A percentile compares a stretch with the other conserved stretches of the same genome.
These are phyloP conservation scores for Istiophorus platypterus DNA, from an alignment of 2,113 vertebrate genomes.

Conservation along the genomic window DNA sequence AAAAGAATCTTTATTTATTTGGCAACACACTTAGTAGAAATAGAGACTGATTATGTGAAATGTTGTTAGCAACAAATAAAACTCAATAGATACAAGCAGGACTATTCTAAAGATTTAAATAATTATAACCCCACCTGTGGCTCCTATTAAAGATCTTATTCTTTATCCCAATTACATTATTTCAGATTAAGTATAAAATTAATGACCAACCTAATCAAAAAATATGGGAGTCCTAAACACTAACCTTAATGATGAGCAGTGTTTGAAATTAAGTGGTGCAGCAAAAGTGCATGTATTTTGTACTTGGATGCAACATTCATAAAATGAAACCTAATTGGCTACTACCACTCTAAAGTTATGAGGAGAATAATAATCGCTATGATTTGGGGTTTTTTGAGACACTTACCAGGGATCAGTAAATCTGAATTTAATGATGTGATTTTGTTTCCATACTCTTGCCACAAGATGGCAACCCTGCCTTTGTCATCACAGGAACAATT, in stretches of 20 bases:
- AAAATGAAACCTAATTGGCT: background rate
- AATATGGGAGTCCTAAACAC: background rate
- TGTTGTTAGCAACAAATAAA: too few relatives aligned
- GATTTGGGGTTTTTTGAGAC: background rate
- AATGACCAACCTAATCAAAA: background rate
- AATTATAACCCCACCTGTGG: background rate
- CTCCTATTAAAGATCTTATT: background rate
- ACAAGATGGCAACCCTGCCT: conserved; percentile 67
- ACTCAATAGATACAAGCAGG: too few relatives aligned
- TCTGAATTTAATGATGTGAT: background rate
- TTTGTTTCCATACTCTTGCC: conserved; percentile 36
- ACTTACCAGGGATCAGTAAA: background rate
- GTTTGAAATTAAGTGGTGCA: background rate
- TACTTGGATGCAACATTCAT: background rate
- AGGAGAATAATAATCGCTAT: background rate
- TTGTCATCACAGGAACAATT: background rate
- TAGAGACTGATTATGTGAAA: too few relatives aligned
- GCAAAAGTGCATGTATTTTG: background rate
- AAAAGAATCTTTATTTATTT: background rate
- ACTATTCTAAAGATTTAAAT: too few relatives aligned
- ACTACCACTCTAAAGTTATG: background rate
- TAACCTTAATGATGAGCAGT: too few relatives aligned
- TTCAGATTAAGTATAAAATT: background rate
- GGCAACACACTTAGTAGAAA: background rate
- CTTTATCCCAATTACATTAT: background rate